Conservation (phyloP, 2,113 vertebrate genomes). For the Anarrhichthys ocellatus region DNA sequence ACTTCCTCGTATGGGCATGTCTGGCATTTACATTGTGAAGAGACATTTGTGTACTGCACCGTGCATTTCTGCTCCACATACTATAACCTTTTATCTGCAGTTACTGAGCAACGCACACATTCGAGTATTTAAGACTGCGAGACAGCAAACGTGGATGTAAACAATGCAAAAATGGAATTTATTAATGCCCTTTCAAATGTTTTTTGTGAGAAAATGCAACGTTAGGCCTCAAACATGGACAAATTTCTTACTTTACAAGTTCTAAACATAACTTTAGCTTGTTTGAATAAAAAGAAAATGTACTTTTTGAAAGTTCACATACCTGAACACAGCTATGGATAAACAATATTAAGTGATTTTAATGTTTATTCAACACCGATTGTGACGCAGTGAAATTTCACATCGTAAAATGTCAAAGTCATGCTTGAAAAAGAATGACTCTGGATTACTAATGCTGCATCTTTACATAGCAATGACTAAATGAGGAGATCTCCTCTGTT, state of each 20-base stretch:
- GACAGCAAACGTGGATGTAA: neutral
- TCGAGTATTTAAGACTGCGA: neutral
- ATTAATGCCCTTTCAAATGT: neutral
- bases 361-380: neutral
- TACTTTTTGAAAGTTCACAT: neutral
- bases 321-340: neutral
- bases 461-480: slow-evolving; percentile 16
- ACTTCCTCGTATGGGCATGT: neutral
- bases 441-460: neutral
- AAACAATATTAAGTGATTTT: neutral
- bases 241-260: neutral
- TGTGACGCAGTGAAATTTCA: slow-evolving; percentile 7
- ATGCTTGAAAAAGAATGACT: neutral
- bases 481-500: slow-evolving; percentile 15
- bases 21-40: slow-evolving; percentile 4
- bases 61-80: neutral
- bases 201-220: neutral
- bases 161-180: neutral
- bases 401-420: slow-evolving; percentile 5
- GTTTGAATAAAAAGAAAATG: neutral
- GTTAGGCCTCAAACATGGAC: neutral
- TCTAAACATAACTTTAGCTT: neutral
- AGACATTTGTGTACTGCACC: neutral
- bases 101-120: neutral
- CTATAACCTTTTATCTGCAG: neutral